Evolutionary conservation across 2,797 vertebrate species (phyloP).

Genomic region (Avahi laniger): DNA sequence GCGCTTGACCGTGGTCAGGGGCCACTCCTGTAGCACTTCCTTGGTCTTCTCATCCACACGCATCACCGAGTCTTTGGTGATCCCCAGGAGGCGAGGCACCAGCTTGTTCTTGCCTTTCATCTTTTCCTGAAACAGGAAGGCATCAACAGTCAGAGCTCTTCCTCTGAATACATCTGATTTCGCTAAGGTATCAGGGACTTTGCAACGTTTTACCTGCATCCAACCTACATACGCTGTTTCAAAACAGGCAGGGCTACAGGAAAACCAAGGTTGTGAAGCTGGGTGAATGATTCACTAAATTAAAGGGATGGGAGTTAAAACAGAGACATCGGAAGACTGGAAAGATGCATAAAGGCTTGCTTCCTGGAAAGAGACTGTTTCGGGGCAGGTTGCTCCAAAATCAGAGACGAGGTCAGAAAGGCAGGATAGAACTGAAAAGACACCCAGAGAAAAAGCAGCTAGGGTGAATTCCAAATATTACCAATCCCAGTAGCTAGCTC

Average conservation of each 20-base stretch:
- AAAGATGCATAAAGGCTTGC: not conserved
- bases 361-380: not conserved
- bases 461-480: not conserved
- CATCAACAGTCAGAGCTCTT: not conserved
- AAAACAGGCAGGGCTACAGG: not conserved
- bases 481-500: not conserved
- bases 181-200: not conserved
- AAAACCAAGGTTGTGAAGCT: not conserved
- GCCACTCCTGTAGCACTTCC: conserved; percentile 98
- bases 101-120: conserved; percentile 99
- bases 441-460: not conserved
- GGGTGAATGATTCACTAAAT: not conserved
- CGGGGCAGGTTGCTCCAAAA: not conserved
- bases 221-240: not conserved
- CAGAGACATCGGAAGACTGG: not conserved
- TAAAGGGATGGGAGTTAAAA: not conserved
- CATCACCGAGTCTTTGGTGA: conserved; percentile 99
- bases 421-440: not conserved
- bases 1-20: conserved; percentile 97
- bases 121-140: conserved; percentile 90
- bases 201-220: not conserved
- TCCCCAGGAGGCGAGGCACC: conserved; percentile 95
- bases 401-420: not conserved
- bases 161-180: not conserved
- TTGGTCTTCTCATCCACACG: conserved; percentile 98